Evolutionary conservation across 2,797 vertebrate species (phyloP), one percentile per base, ranked within the genome.

Genomic region (Coregonus suidteri): DNA sequence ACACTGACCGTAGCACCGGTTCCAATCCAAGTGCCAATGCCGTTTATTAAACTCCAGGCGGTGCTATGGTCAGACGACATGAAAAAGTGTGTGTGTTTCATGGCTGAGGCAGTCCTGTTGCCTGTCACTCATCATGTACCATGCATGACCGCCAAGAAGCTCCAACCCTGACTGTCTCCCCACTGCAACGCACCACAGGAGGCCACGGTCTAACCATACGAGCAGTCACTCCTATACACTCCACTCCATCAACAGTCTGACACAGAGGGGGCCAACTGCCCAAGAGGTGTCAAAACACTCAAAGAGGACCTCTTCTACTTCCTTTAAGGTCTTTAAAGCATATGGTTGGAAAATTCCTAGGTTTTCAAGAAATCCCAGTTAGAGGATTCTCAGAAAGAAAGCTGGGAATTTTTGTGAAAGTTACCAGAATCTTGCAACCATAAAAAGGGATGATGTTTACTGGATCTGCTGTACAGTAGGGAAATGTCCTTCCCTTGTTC

Each of bases 61-160:
- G 41, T 13, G 41, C 9, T 47, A 47, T 47, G 41, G 41, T 47
- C 41, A 47, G 41, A 47, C 9, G 41, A 41, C 41, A 47, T 47
- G 81, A 71, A 47, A 6, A 9, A 20, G 53, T 20, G 11, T 67
- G 34, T 25, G 13, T 2, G 71, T 9, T 30, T 31, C 20, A 83
- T 85, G 89, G 82, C 64, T 56, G 75, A 47, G 64, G 25, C 84
- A 73, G 86, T 80, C 84, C 88, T 91, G 90, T 84, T 91, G 89
- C 86, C 88, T 90, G 92, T 93, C 92, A 91, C 88, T 93, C 91
- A 93, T 79, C 89, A 89, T 79, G 89, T 86, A 87, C 86, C 82
- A 65, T 89, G 88, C 88, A 87, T 91, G 88, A 91, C 85, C 86
- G 87, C 85, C 88, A 91, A 66, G 30, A 7, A 66, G 56, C 56